Base-by-base conservation (phyloP, 2,888 invertebrate species). In the Rotaria socialis region DNA sequence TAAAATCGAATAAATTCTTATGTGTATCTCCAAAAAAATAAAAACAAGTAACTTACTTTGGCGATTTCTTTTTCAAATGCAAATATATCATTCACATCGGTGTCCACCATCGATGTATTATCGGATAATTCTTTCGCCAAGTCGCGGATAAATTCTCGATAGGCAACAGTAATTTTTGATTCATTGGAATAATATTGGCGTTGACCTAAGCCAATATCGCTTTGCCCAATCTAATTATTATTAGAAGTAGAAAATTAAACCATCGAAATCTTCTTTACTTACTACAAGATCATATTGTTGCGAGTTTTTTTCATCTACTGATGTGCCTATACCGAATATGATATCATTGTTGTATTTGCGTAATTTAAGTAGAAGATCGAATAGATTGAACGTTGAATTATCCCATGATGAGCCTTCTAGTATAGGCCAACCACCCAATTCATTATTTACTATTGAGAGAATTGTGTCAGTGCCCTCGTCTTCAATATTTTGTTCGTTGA, bases 401-500 rank as follows among this genome's bases (percentile, higher is more conserved):
- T 87, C 52, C 60, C 84, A 84, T 2, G n/a, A 43, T 41, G 52
- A 10, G 14, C 80, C n/a, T 43, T 56, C 52, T 52, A 86, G 27
- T 27, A 86, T 86, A 35, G 86, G 86, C 86, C 86, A 86, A 41
- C 86, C 86, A 41, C 85, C 85, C 88, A 89, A 87, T 35, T 87
- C 56, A 60, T 87, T 41, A 87, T 93, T 92, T 86, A 96, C 92
- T n/a, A 96, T 92, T 43, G 94, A 93, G 11, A 94, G 90, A 92
- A 97, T 93, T 0, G 97, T 97, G 88, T 94, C 93, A 19, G 94
- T 94, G 0, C 95, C 96, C 43, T 95, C 91, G 84, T 94, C 93
- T 91, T 97, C 96, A 88, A 96, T 94, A 0, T 95, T 96, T 88
- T 96, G 95, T 0, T 93, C 93, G 90, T 97, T 97, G 92, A 97